Conservation (phyloP, 2,113 vertebrate genomes). For the Gracilinanus agilis region DNA sequence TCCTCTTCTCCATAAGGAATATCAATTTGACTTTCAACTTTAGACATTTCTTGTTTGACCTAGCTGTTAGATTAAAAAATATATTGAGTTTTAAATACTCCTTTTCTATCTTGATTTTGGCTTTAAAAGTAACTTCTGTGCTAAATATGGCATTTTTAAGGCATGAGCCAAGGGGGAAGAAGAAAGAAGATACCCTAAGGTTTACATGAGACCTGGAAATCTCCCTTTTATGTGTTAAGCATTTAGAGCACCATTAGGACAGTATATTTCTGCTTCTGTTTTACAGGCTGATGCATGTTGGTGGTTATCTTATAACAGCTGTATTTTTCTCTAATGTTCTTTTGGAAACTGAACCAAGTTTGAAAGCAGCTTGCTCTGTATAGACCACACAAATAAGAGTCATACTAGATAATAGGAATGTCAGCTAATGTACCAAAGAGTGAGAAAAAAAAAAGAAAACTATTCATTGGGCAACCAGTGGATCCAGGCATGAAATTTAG, state of each 20-base stretch:
- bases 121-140: slow-evolving; percentile 35
- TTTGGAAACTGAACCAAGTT: slow-evolving; percentile 67
- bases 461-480: slow-evolving; percentile 67
- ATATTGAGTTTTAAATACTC: slow-evolving; percentile 34
- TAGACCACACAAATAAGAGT: slow-evolving; percentile 76
- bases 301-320: slow-evolving; percentile 72
- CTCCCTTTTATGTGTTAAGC: not conserved
- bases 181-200: slow-evolving; percentile 36
- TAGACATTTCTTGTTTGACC: not conserved
- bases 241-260: slow-evolving; percentile 15
- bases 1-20: not conserved
- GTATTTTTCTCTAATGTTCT: slow-evolving; percentile 73
- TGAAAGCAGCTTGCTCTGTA: slow-evolving; percentile 66
- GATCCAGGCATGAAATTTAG: slow-evolving; percentile 69
- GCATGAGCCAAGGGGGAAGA: not conserved
- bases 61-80: not conserved
- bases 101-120: not conserved
- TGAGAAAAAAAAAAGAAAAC: slow-evolving; percentile 65
- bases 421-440: slow-evolving; percentile 64
- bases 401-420: slow-evolving; percentile 72
- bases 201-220: slow-evolving; percentile 18
- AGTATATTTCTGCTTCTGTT: slow-evolving; percentile 64
- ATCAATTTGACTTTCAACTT: not conserved
- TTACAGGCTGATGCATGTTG: slow-evolving; percentile 71
- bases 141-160: not conserved